Conservation (phyloP, 2,113 vertebrate genomes). For the Gallinago paraguaiae region DNA sequence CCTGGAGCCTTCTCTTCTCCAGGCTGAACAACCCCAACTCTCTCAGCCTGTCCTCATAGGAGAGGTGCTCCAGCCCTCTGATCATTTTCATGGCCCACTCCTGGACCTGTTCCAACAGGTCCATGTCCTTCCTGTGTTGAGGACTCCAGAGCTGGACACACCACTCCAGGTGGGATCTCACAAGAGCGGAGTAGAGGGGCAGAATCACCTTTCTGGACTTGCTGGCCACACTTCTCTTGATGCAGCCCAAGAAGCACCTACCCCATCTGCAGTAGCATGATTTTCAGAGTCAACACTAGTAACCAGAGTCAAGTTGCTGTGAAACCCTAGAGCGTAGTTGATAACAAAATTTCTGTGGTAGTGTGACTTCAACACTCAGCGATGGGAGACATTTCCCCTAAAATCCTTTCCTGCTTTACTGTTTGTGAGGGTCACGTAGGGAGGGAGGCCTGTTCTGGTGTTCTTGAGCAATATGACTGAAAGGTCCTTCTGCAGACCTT, state of each 20-base stretch:
- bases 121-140: no score
- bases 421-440: not conserved
- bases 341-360: not conserved
- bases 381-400: not conserved
- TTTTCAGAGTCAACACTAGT: not conserved
- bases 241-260: not conserved
- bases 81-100: no score
- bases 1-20: no score
- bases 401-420: not conserved
- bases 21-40: no score
- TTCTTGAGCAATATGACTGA: not conserved
- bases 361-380: not conserved
- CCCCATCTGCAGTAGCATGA: not conserved
- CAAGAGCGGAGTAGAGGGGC: no score
- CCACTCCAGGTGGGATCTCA: no score
- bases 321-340: not conserved
- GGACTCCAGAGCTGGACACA: no score
- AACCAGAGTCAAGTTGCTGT: not conserved
- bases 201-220: no score
- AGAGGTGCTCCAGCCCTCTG: no score
- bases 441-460: not conserved
- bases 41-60: no score
- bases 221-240: no score
- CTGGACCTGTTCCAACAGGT: no score
- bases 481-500: not conserved